Base-by-base conservation (phyloP, 2,888 invertebrate species). In the Adela reaumurella region DNA sequence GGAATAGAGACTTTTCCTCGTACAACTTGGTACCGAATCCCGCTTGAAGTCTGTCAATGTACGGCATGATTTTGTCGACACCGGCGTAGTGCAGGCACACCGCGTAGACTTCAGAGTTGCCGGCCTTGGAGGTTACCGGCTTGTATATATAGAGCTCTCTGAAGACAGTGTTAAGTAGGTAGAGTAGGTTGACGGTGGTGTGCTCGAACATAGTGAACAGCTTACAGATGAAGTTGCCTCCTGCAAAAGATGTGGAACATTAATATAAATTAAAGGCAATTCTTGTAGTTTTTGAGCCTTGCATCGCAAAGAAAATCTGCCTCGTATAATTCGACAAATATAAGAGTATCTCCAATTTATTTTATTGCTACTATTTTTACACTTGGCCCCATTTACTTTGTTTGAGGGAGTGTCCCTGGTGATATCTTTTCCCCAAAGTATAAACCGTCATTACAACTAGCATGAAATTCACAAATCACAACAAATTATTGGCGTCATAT, bases 61-160 rank as follows among this genome's bases (percentile, higher is more conserved):
- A 81, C 1, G 68, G 67, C 4, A 64, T 60, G 1, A 82, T 54
- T n/a, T 55, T 55, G 5, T 69, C 55, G 14, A 56, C 58, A 2
- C 85, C 86, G 56, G 77, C 78, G 60, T 82, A 90, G 18, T 78
- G 74, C 19, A 85, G 63, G 58, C 90, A 92, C 20, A 97, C 76
- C 0, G 94, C 82, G 62, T 97, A 97, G 0, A 92, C 85, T 70
- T 97, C 97, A 0, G 97, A 97, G 69, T 97, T 97, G 6, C 97
- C 97, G 61, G 90, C 88, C 62, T 94, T 92, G n/a, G 97, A 97
- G 0, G 93, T 92, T 1, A 86, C 88, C 0, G 97, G 97, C 65
- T 97, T 97, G 63, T 87, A 90, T 17, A 92, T 77, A 55, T 84
- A 78, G 0, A 97, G 86, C 62, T 85, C 73, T 24, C 80, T 63